phyloP scores from a whole-genome alignment of 2,888 invertebrate genomes.

The Dolichopus griseipennis region DNA sequence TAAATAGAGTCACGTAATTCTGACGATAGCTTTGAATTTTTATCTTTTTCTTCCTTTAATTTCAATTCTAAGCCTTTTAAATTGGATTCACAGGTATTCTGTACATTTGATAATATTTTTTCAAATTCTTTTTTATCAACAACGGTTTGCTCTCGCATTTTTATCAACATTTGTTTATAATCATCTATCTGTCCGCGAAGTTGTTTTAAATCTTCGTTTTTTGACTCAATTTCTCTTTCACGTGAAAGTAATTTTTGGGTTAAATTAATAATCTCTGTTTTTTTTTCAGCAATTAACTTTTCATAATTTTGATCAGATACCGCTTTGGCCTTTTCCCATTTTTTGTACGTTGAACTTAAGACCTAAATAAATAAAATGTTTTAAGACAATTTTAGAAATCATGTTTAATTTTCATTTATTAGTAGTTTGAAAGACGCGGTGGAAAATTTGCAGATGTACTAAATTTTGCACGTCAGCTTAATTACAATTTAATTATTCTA shows the following conservation, averaged over 20 bases:
- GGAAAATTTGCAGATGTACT: too few relatives aligned
- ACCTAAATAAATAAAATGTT: not conserved
- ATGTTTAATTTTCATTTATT: too few relatives aligned
- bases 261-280: conserved; percentile 36
- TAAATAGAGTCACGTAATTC: conserved; percentile 35
- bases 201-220: conserved; percentile 37
- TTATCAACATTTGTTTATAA: conserved; percentile 39
- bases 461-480: too few relatives aligned
- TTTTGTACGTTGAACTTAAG: conserved; percentile 27
- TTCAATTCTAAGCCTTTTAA: conserved; percentile 43
- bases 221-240: conserved; percentile 43
- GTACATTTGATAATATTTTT: conserved; percentile 38
- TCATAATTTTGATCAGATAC: conserved; percentile 47
- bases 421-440: too few relatives aligned
- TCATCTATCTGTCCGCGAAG: conserved; percentile 36
- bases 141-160: conserved; percentile 36
- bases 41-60: conserved; percentile 44
- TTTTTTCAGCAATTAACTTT: conserved; percentile 44
- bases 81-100: conserved; percentile 42
- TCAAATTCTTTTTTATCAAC: conserved; percentile 34
- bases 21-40: conserved; percentile 38
- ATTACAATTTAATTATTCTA: too few relatives aligned
- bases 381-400: too few relatives aligned
- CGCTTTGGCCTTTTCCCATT: conserved; percentile 47
- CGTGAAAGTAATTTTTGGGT: conserved; percentile 44